Base-by-base conservation (phyloP, 2,888 invertebrate genomes). In the Chloroclysta siterata region DNA sequence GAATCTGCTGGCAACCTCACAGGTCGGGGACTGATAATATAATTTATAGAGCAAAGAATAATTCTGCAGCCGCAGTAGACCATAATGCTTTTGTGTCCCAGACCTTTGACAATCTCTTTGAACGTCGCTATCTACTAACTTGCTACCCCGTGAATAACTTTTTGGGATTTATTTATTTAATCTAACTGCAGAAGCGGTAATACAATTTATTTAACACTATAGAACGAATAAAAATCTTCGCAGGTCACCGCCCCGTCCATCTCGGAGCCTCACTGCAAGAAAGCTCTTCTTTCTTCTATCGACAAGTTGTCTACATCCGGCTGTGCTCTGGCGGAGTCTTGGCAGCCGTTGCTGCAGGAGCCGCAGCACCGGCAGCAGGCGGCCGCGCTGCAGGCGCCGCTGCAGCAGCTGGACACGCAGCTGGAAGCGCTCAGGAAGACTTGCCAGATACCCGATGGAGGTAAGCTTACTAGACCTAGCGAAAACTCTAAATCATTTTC, bases 171-270 rank as follows among this genome's bases (percentile, higher is more conserved):
- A n/a, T n/a, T n/a, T n/a, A n/a, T n/a, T n/a, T n/a, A n/a, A n/a
- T n/a, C n/a, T n/a, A n/a, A n/a, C n/a, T n/a, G n/a, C n/a, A n/a
- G n/a, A n/a, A n/a, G n/a, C n/a, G n/a, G n/a, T n/a, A n/a, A n/a
- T n/a, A 22, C 22, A 22, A 22, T 22, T 22, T 3, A 22, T 22
- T 22, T 3, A 22, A 22, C 22, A 22, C 3, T 22, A 22, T 22
- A 3, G 10, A 39, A 39, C 10, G 8, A 39, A 39, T 39, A 8
- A 29, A 47, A 29, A 29, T 17, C 0, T 13, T 10, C 6, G 10
- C 15, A 57, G 84, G 63, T 83, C 33, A 78, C 80, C 53, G 76
- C 79, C 0, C 72, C 83, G 5, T 75, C 77, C 0, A 76, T 83
- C 5, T 71, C 77, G 2, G 77, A 80, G 5, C 69, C 71, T 0